phyloP scores from a whole-genome alignment of 2,888 invertebrate species.

The Amphipyra tragopoginis region DNA sequence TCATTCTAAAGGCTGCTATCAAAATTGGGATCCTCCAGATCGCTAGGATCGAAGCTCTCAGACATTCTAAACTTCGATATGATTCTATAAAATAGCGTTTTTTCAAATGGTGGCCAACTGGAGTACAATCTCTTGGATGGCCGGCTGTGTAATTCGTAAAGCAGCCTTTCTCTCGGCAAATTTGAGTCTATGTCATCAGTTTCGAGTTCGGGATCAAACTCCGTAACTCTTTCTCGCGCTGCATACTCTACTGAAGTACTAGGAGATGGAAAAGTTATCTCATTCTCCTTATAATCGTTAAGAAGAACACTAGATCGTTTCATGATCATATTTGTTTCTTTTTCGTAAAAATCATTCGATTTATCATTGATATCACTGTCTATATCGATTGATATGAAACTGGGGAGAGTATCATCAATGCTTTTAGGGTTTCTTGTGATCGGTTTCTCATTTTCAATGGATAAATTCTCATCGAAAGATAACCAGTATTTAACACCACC shows the following conservation, averaged over 20 bases:
- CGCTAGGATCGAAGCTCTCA: conserved; percentile 83
- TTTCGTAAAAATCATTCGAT: conserved; percentile 24
- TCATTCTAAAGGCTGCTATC: conserved; percentile 41
- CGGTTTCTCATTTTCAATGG: conserved; percentile 52
- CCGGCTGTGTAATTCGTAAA: conserved; percentile 68
- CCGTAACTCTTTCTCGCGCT: background rate
- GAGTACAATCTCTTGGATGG: conserved; percentile 62
- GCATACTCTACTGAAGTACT: conserved; percentile 59
- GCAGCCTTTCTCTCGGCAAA: conserved; percentile 57
- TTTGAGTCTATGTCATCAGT: conserved; percentile 6
- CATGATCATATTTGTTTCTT: conserved; percentile 15
- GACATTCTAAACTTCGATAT: conserved; percentile 84
- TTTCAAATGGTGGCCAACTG: conserved; percentile 85
- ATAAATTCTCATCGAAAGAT: conserved; percentile 78
- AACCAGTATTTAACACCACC: conserved; percentile 86
- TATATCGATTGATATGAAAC: conserved; percentile 71
- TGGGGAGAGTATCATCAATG: conserved; percentile 73
- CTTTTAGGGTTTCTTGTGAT: conserved; percentile 40
- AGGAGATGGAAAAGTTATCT: conserved; percentile 53
- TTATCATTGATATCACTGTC: conserved; percentile 38
- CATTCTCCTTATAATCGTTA: conserved; percentile 47
- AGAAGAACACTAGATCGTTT: conserved; percentile 43
- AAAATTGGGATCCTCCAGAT: conserved; percentile 67
- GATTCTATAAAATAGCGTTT: conserved; percentile 80
- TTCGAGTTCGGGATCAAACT: conserved; percentile 15